Evolutionary conservation across 2,113 vertebrate genomes (phyloP).

Genomic region (Mionectes macconnelli): DNA sequence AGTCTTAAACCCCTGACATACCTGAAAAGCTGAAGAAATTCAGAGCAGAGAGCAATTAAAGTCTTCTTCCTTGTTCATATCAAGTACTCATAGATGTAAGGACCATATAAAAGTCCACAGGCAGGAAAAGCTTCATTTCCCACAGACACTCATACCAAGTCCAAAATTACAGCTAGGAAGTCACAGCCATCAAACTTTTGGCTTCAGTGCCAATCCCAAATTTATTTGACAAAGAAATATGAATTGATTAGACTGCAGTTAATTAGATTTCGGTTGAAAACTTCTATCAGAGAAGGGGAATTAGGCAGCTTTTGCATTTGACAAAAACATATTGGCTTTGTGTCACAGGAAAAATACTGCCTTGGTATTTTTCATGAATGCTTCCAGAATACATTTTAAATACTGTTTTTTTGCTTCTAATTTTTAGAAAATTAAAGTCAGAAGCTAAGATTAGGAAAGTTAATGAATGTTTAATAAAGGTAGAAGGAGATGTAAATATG

Average conservation of each 20-base stretch:
- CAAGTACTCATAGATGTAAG: neutral
- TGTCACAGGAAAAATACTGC: slow-evolving; percentile 15
- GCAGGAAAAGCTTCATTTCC: neutral
- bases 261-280: slow-evolving; percentile 57
- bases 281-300: neutral
- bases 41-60: neutral
- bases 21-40: neutral
- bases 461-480: slow-evolving; percentile 33
- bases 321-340: slow-evolving; percentile 23
- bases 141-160: neutral
- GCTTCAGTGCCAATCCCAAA: neutral
- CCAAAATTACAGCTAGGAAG: neutral
- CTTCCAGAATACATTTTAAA: neutral
- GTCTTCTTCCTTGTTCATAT: neutral
- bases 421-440: slow-evolving; percentile 29
- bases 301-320: slow-evolving; percentile 45
- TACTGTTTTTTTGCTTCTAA: slow-evolving; percentile 21
- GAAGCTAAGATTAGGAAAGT: slow-evolving; percentile 2
- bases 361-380: neutral
- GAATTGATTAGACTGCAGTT: slow-evolving; percentile 46
- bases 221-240: slow-evolving; percentile 30
- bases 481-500: slow-evolving; percentile 2
- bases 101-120: neutral
- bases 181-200: neutral
- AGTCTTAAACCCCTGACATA: neutral